Base-by-base conservation (phyloP, 2,888 invertebrate species). In the Pecten maximus region DNA sequence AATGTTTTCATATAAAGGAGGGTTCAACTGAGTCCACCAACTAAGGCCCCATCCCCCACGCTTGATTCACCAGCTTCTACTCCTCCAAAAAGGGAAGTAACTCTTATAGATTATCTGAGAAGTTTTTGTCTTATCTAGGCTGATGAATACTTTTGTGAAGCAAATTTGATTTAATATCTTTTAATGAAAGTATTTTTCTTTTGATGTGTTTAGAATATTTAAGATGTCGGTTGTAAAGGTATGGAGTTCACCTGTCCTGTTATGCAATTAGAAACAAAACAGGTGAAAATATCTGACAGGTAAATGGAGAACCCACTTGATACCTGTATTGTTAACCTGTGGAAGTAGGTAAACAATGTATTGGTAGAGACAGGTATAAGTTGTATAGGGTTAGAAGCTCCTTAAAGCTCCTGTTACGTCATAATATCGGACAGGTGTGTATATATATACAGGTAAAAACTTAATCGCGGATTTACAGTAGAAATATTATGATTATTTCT, bases 381-480 rank as follows among this genome's bases (percentile, higher is more conserved):
- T 74, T 74, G 28, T 28, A 23, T 74, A 6, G 74, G 35, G 28
- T 74, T 28, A 74, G 10, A 23, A 35, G 28, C 23, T 74, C 35
- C 74, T 28, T 74, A 74, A 35, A 74, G 35, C 74, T 74, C 35
- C 10, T 0, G 74, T 74, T 74, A 74, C 35, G 74, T 74, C 74
- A 74, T 74, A 74, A 35, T 74, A 74, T 74, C 28, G 74, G 74
- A 74, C 74, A 74, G 74, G 74, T 74, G 74, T 74, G 35, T 54
- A 23, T n/a, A 19, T 74, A 35, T 74, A 10, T 35, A 74, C 35
- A 35, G 74, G 74, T 74, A 35, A 35, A 23, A 74, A 10, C 16
- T 10, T 35, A 74, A 74, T 74, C 74, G 10, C 28, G 60, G 60
- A 60, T 35, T 74, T 74, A 74, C 74, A 10, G 12, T 74, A 35